Percentiles rank a stretch among this genome's conserved stretches.
Evolutionary conservation across 2,888 invertebrate genomes (phyloP).

Genomic region (Drosophila nr. fundita): DNA sequence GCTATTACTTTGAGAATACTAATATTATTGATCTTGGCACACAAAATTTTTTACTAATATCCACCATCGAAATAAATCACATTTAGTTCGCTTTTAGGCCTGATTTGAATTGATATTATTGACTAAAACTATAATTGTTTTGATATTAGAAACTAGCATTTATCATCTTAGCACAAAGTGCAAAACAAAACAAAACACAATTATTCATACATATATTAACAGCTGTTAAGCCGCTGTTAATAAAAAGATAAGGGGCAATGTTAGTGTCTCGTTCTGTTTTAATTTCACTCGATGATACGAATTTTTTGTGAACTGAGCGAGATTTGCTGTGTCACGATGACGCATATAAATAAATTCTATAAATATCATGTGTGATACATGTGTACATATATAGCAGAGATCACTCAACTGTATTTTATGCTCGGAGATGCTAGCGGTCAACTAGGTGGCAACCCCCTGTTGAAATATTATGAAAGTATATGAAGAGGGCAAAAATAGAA

Average conservation of each 20-base stretch:
- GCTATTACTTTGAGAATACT: neutral
- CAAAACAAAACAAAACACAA: neutral
- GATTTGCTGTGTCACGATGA: slow-evolving; percentile 10
- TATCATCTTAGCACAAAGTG: slow-evolving; percentile 28
- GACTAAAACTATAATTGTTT: neutral
- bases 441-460: neutral
- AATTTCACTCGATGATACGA: neutral
- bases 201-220: neutral
- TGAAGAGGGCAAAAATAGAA: neutral
- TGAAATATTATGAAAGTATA: neutral
- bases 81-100: neutral
- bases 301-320: slow-evolving; percentile 6
- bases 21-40: neutral
- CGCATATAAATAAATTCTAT: neutral
- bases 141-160: neutral
- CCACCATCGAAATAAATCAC: neutral
- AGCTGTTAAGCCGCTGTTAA: slow-evolving; percentile 22
- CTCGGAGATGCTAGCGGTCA: neutral
- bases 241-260: slow-evolving; percentile 12
- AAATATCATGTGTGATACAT: neutral
- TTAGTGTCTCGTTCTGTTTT: slow-evolving; percentile 24
- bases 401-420: neutral
- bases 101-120: neutral
- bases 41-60: neutral
- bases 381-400: neutral